Percentiles rank a stretch among this genome's conserved stretches.
Conservation (phyloP, 2,113 vertebrate species). For the Aspidoscelis tigris region DNA sequence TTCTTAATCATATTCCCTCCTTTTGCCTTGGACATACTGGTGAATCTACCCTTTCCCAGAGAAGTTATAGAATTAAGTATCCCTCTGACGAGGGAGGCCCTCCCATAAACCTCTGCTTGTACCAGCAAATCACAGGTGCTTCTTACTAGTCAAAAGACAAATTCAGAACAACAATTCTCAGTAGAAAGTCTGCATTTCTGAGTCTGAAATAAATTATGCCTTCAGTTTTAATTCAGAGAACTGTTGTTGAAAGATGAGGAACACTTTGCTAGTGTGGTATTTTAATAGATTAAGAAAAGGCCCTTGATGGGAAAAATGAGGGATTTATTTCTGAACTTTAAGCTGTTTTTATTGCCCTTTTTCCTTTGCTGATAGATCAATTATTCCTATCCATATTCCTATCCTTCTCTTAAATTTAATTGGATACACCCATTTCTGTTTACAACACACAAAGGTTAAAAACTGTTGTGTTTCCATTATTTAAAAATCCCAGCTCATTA, state of each 20-base stretch:
- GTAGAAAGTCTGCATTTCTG: neutral
- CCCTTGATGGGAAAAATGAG: neutral
- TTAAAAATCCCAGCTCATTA: neutral
- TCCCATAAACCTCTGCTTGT: neutral
- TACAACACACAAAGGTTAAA: neutral
- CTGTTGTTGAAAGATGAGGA: neutral
- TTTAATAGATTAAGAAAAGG: neutral
- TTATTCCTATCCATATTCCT: no score
- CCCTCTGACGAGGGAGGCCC: no score
- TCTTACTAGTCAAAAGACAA: neutral
- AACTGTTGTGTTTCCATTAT: neutral
- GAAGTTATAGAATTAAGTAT: neutral
- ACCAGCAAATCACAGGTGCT: neutral
- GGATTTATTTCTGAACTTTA: neutral
- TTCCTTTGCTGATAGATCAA: neutral
- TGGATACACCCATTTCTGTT: neutral
- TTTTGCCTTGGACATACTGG: neutral
- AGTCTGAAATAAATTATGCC: neutral
- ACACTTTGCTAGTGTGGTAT: neutral
- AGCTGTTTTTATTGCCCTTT: neutral
- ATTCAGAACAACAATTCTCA: neutral
- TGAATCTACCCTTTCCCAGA: neutral
- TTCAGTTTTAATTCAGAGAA: slow-evolving; percentile 13
- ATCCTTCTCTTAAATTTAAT: neutral
- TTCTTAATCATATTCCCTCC: neutral